Conservation (phyloP, 2,113 vertebrate genomes). For the Orientallactaga bullata region DNA sequence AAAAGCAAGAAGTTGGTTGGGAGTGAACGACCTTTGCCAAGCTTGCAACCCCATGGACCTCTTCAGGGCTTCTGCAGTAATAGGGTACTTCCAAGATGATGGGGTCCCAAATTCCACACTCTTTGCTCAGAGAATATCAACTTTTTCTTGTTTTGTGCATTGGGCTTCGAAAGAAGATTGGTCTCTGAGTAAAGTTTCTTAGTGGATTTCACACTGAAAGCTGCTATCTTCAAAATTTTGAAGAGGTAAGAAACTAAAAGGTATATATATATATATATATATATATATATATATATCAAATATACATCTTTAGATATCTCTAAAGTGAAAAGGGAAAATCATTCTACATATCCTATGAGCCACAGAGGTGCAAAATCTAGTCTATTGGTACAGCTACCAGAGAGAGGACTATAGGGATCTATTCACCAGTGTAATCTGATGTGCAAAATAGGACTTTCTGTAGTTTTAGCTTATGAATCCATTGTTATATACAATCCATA, state of each 20-base stretch:
- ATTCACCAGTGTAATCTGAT: background rate
- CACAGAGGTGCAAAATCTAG: conserved; percentile 29
- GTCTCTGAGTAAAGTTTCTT: background rate
- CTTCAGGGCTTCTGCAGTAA: background rate
- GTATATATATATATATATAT: no score
- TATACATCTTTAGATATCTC: background rate
- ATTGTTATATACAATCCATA: background rate
- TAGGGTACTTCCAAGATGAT: background rate
- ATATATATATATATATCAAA: no score
- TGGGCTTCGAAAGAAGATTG: background rate
- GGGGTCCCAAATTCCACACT: background rate
- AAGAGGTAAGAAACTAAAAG: no score
- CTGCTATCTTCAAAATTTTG: no score
- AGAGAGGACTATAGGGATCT: background rate
- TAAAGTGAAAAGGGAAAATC: background rate
- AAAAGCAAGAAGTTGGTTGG: background rate
- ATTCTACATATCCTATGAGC: conserved; percentile 12
- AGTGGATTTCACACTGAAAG: no score
- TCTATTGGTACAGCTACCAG: background rate
- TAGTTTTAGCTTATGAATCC: conserved; percentile 10
- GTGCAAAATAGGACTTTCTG: background rate
- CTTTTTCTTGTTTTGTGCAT: background rate
- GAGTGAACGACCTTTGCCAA: background rate
- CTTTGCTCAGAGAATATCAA: background rate
- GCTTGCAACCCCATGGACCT: background rate